Evolutionary conservation across 2,888 invertebrate genomes (phyloP), one percentile per base, ranked within the genome.

Genomic region (Netelia fuscicornis): DNA sequence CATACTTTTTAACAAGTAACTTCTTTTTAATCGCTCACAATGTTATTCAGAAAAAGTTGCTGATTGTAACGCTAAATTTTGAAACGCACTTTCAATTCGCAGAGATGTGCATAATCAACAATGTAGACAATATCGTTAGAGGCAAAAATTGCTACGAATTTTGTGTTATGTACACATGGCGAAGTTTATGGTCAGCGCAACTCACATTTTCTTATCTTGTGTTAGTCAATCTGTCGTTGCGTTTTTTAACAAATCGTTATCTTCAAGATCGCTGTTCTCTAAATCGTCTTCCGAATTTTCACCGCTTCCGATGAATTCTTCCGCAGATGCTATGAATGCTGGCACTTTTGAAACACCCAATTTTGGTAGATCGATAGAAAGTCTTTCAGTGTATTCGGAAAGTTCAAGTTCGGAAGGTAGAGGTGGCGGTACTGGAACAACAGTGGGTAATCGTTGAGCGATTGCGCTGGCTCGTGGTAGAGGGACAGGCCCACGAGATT

Each of bases 241-340:
- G 3, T 71, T 10, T 37, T 77, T 65, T n/a, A 67, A n/a, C 1
- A 23, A 48, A n/a, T 72, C 58, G 64, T 87, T 72, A 62, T 87
- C 68, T 58, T 88, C 85, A 42, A 56, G 67, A 58, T 86, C 81
- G 72, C 72, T 72, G 48, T 84, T 76, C n/a, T 72, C 71, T 42
- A 86, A 42, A 83, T 93, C 93, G 8, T 91, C 91, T 52, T 92
- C 92, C 0, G 93, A 93, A 88, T 93, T 93, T 84, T 93, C 93
- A 17, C 93, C 93, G 58, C 92, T 93, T 9, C 93, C 93, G 17
- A 90, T 67, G 83, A 93, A 93, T 62, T 91, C 93, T 81, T 93
- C 93, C 2, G 86, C 85, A 3, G 85, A 77, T 82, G 87, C 89
- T 3, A 92, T 87, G 76, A 91, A 90, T 10, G 86, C 54, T 3